Conservation (phyloP, 2,797 vertebrate species). For the Carduelis carduelis region DNA sequence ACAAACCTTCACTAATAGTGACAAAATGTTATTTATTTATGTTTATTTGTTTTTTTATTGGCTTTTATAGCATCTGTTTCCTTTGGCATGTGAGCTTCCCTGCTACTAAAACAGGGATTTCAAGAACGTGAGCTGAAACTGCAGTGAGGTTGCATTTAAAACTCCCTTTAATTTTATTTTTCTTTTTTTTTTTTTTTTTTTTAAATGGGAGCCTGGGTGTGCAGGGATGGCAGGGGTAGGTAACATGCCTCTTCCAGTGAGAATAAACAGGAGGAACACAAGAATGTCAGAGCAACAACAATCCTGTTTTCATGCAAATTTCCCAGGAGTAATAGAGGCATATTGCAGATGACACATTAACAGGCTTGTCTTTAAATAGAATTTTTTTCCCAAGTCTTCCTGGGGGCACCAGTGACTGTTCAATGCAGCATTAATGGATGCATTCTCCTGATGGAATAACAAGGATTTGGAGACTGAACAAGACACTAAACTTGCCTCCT, state of each 20-base stretch:
- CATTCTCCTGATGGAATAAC: not conserved
- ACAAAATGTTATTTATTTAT: conserved; percentile 74
- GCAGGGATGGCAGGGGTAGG: not conserved
- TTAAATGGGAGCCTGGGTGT: not conserved
- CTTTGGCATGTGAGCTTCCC: conserved; percentile 52
- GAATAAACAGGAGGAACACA: conserved; percentile 31
- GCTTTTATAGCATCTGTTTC: conserved; percentile 67
- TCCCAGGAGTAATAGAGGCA: conserved; percentile 57
- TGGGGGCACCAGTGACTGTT: conserved; percentile 43
- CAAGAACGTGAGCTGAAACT: conserved; percentile 37
- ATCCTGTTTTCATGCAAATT: conserved; percentile 64
- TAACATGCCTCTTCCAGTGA: conserved; percentile 26
- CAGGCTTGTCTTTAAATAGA: conserved; percentile 62
- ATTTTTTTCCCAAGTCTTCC: conserved; percentile 56
- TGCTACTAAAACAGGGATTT: conserved; percentile 69
- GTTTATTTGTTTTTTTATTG: conserved; percentile 62
- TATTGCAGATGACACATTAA: conserved; percentile 66
- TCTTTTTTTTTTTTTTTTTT: not conserved
- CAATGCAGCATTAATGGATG: not conserved
- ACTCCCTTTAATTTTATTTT: not conserved
- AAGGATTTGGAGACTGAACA: not conserved
- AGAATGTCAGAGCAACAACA: conserved; percentile 63
- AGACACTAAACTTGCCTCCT: not conserved
- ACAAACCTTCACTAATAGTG: conserved; percentile 70
- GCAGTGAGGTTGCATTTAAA: not conserved